phyloP scores from a whole-genome alignment of 2,797 vertebrate genomes.

The Aphelocoma californica region DNA sequence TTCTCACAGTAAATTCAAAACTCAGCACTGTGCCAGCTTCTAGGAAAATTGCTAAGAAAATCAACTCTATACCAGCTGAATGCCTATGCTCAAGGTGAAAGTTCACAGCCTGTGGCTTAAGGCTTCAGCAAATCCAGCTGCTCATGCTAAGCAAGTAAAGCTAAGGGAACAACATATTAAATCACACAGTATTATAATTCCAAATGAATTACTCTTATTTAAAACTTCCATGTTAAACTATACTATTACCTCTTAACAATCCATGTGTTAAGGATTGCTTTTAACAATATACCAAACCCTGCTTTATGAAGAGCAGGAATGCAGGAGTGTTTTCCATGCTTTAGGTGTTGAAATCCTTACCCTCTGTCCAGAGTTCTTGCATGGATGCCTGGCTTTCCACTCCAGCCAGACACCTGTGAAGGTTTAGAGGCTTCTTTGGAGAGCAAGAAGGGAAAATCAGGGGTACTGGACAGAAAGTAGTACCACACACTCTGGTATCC shows the following conservation, averaged over 20 bases:
- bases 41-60: background rate
- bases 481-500: background rate
- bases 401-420: background rate
- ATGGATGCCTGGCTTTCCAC: background rate
- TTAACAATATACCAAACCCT: background rate
- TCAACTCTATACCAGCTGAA: background rate
- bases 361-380: background rate
- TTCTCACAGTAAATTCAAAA: background rate
- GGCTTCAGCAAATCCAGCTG: background rate
- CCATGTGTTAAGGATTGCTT: background rate
- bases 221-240: background rate
- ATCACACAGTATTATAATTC: background rate
- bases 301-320: background rate
- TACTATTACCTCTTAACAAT: background rate
- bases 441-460: background rate
- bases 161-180: background rate
- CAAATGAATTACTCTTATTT: background rate
- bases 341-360: background rate
- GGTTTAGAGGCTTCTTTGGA: background rate
- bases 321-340: background rate
- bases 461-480: background rate
- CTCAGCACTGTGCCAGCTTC: background rate
- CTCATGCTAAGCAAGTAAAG: background rate
- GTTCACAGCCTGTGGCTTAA: background rate
- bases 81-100: background rate